Evolutionary conservation across 1,140 invertebrate species (phyloP), one percentile per base, ranked within the genome.

Genomic region (Magallana gigas): DNA sequence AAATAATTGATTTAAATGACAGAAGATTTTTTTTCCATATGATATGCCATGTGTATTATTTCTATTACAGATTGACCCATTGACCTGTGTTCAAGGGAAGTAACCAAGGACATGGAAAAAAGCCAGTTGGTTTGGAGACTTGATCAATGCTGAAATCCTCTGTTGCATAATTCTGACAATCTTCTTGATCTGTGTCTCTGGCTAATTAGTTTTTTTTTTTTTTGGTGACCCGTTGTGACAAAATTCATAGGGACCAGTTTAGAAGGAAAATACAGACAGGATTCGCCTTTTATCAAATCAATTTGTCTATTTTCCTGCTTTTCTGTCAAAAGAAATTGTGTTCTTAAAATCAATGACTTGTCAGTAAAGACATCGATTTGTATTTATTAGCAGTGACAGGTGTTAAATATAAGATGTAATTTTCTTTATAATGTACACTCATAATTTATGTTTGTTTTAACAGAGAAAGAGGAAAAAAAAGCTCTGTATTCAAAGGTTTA

Each of bases 101-200:
- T 76, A 16, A n/a, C 18, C 60, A 16, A 64, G 60, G 60, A 64
- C 60, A 64, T 8, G 36, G 36, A 48, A 48, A 48, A n/a, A 16
- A 76, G 23, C 68, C 68, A 76, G 14, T 11, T 76, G 68, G 36
- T 12, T 12, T 29, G 23, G 68, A 76, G 23, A 76, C 18, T 36
- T 76, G 60, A 76, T 23, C 23, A 36, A 29, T 29, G 23, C 68
- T 76, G 68, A 76, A 76, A 76, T 76, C 68, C 68, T 76, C 68
- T 12, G 68, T 76, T 48, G 36, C 23, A 76, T 62, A 12, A 76
- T 29, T 76, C 9, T 76, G 68, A 76, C 68, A 76, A 76, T 76
- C 68, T 76, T 29, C 23, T 29, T 76, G 68, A 29, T 12, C n/a
- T 62, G 60, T 62, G n/a, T 16, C 23, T 36, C 68, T 23, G 23